Evolutionary conservation across 2,797 vertebrate genomes (phyloP).

Genomic region (Salarias fasciatus): DNA sequence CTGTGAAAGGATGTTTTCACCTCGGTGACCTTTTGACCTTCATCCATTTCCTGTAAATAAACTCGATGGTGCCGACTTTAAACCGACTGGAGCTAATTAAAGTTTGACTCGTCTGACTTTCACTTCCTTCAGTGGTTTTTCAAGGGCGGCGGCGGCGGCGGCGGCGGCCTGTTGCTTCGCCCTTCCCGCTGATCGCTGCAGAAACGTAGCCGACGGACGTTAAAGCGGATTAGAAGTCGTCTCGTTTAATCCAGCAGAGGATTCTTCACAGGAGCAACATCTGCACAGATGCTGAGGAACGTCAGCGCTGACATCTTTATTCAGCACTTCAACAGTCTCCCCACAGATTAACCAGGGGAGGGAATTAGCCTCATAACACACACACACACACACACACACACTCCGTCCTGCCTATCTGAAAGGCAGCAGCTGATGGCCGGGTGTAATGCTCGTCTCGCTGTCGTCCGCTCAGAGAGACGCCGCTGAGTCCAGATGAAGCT

Average conservation of each 20-base stretch:
- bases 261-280: constrained; percentile 26
- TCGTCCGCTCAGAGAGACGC: constrained; percentile 1
- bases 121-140: no score
- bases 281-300: constrained; percentile 48
- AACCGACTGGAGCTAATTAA: constrained; percentile 53
- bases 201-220: background rate
- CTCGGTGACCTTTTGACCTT: constrained; percentile 24
- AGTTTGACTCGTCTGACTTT: constrained; percentile 23
- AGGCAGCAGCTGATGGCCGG: constrained; percentile 55
- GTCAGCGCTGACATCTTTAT: constrained; percentile 69
- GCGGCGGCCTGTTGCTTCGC: background rate
- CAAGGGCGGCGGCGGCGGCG: no score
- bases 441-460: constrained; percentile 36
- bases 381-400: no score
- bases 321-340: constrained; percentile 63
- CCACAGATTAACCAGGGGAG: constrained; percentile 62
- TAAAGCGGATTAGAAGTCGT: constrained; percentile 7
- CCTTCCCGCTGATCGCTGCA: background rate
- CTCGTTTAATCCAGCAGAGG: constrained; percentile 30
- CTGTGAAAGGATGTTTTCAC: constrained; percentile 30
- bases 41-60: constrained; percentile 52
- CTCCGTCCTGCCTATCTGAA: constrained; percentile 66
- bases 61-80: constrained; percentile 49
- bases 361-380: constrained; percentile 64
- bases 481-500: constrained; percentile 41